phyloP scores from a whole-genome alignment of 2,113 vertebrate species.

The Megaceryle maxima region DNA sequence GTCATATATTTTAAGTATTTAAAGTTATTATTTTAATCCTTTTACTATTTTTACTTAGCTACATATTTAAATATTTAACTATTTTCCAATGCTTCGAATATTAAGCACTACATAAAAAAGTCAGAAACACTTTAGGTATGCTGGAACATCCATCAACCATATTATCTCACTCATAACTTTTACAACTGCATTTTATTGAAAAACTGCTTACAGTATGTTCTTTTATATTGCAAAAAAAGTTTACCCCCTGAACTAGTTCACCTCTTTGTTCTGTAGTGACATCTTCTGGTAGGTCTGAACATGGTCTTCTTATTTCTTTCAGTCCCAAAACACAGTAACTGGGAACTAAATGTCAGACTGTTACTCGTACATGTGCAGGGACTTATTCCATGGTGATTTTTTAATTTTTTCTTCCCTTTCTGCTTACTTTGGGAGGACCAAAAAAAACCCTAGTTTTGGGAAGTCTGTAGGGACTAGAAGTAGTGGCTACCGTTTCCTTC shows the following conservation, averaged over 20 bases:
- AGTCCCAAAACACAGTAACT: background rate
- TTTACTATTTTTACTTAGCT: background rate
- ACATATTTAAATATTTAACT: background rate
- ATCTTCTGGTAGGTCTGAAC: slow-evolving; percentile 36
- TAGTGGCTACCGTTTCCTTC: background rate
- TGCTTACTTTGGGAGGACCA: background rate
- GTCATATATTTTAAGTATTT: background rate
- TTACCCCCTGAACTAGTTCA: background rate
- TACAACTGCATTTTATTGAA: background rate
- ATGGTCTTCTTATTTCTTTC: background rate
- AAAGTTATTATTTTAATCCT: background rate
- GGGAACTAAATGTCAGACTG: background rate
- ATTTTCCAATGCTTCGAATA: background rate
- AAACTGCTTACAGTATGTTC: background rate
- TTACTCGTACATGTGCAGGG: background rate
- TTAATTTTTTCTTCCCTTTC: background rate
- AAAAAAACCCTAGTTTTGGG: background rate
- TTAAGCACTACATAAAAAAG: background rate
- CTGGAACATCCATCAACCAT: background rate
- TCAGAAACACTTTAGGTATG: background rate
- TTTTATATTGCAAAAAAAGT: background rate
- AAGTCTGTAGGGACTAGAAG: background rate
- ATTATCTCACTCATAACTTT: background rate
- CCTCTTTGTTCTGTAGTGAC: slow-evolving; percentile 14
- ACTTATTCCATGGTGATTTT: background rate